phyloP scores from a whole-genome alignment of 2,797 vertebrate genomes.

The Leucoraja ocellata region DNA sequence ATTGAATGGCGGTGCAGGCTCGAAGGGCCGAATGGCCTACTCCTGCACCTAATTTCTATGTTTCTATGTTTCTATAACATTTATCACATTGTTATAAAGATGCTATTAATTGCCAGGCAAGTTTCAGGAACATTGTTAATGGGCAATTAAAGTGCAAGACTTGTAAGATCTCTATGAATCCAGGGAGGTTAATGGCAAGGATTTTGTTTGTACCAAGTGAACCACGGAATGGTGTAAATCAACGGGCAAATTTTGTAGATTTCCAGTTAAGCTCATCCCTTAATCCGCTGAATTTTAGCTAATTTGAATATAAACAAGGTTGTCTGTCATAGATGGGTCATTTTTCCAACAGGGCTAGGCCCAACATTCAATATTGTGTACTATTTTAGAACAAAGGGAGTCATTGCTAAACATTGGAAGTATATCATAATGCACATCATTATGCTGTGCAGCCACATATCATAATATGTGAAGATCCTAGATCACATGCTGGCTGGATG shows the following conservation, averaged over 20 bases:
- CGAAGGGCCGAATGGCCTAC: too few relatives aligned
- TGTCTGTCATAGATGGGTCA: not conserved
- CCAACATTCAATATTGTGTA: not conserved
- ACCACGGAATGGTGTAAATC: not conserved
- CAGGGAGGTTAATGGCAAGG: not conserved
- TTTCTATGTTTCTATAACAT: too few relatives aligned
- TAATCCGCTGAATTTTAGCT: not conserved
- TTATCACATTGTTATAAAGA: not conserved
- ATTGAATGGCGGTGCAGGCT: too few relatives aligned
- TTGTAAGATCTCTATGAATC: not conserved
- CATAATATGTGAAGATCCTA: not conserved
- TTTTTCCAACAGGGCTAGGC: not conserved
- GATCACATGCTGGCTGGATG: constrained; percentile 18
- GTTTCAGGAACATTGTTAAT: not conserved
- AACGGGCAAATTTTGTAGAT: not conserved
- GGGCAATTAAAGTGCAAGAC: not conserved
- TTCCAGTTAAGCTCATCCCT: not conserved
- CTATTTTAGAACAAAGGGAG: not conserved
- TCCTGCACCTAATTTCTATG: too few relatives aligned
- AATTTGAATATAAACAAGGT: not conserved
- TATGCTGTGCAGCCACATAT: not conserved
- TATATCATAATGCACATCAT: not conserved
- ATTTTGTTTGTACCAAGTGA: not conserved
- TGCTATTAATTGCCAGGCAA: not conserved
- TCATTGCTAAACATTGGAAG: not conserved